A percentile compares a stretch with the other conserved stretches of the same genome.
Conservation (phyloP, 1,140 invertebrate species). For the Euborellia annulipes region DNA sequence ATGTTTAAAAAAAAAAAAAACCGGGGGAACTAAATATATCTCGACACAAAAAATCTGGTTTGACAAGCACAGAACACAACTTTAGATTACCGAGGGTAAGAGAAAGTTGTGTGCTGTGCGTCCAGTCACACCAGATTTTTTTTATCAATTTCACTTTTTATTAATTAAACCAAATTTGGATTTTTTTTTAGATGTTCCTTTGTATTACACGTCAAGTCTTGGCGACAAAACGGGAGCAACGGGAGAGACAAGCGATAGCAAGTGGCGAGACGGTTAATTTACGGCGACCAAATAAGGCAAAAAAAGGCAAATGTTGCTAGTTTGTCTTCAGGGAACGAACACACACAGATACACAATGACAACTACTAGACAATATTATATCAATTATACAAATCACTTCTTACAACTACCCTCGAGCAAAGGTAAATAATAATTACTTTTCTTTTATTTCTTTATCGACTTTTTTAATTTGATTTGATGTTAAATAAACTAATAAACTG, state of each 20-base stretch:
- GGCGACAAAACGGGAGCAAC: conserved; percentile 45
- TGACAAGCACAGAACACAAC: too few relatives aligned
- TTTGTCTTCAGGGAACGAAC: background rate
- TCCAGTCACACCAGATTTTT: conserved; percentile 1
- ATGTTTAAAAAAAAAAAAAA: too few relatives aligned
- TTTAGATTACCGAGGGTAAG: too few relatives aligned
- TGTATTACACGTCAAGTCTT: conserved; percentile 55
- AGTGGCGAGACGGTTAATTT: conserved; percentile 18
- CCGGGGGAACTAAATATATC: too few relatives aligned
- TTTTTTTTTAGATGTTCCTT: conserved; percentile 49
- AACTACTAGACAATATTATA: background rate
- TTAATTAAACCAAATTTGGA: conserved; percentile 1
- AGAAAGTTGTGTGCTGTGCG: too few relatives aligned
- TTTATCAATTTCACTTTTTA: background rate
- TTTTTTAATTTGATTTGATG: too few relatives aligned
- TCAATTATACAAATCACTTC: background rate
- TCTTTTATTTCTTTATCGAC: too few relatives aligned
- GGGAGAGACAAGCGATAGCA: conserved; percentile 39
- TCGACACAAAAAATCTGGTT: too few relatives aligned
- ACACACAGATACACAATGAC: background rate
- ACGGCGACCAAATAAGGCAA: too few relatives aligned
- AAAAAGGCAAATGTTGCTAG: conserved; percentile 21
- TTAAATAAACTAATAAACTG: too few relatives aligned
- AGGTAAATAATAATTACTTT: too few relatives aligned
- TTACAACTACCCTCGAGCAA: too few relatives aligned